Base-by-base conservation (phyloP, 2,888 invertebrate species). In the Lottia scabra region DNA sequence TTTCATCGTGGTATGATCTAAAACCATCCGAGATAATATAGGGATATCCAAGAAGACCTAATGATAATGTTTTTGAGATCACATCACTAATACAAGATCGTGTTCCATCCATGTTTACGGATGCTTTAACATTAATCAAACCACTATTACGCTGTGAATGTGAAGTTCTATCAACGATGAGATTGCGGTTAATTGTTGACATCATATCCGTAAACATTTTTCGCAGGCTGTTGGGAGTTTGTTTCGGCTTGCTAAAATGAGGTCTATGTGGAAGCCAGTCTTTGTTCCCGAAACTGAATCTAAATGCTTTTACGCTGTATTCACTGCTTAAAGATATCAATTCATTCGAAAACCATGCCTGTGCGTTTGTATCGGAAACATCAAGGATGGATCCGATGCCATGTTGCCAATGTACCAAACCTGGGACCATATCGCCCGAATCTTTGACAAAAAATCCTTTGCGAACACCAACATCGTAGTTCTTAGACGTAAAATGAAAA, bases 21-120 rank as follows among this genome's bases (percentile, higher is more conserved):
- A 98, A 95, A 0, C 96, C 95, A 0, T 97, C 97, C 0, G 97
- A 96, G 92, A 97, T 93, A 46, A 97, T 92, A 82, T 97, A 96
- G 0, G 94, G 92, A 88, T 95, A 97, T 0, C 98, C 98, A 81
- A 97, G 94, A 27, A 97, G 92, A 16, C 87, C 83, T 2, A 85
- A 74, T 0, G 83, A 78, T 23, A 87, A 89, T 75, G 96, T 94
- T 0, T 95, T 95, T 0, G 96, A 95, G 80, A 98, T 94, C 0
- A 97, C 93, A 4, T 93, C 92, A 75, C 92, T 89, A 0, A 95
- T 90, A 0, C 95, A 95, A 84, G 93, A 93, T 83, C 92, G 91
- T 74, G 91, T 89, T 69, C 93, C 93, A 95, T 96, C 97, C 0
- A 94, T 93, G 0, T 95, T 95, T 71, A 95, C 94, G 67, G 95